Percentiles rank a stretch among this genome's conserved stretches.
Evolutionary conservation across 2,888 invertebrate species (phyloP).

Genomic region (Epinotia brunnichana): DNA sequence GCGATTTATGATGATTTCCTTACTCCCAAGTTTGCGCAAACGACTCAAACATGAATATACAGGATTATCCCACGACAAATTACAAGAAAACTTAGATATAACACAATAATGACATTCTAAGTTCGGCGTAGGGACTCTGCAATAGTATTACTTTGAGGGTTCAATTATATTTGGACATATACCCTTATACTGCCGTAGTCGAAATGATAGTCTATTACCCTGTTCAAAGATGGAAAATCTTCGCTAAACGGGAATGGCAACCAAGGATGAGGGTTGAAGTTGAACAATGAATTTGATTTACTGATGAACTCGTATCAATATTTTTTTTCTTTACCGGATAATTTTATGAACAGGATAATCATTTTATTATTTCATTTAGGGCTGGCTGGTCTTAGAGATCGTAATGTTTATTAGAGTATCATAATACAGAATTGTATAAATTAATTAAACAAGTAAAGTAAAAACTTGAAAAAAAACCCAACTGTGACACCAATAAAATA

Average conservation of each 20-base stretch:
- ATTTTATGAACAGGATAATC: too few species aligned
- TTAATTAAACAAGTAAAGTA: too few species aligned
- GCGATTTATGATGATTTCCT: conserved; percentile 15
- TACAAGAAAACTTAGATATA: conserved; percentile 15
- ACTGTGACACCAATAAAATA: too few species aligned
- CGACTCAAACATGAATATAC: conserved; percentile 18
- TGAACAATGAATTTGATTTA: conserved; percentile 5
- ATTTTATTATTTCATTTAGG: too few species aligned
- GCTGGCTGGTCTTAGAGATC: background rate
- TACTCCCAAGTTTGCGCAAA: conserved; percentile 5
- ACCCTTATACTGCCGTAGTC: conserved; percentile 2
- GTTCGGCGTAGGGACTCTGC: conserved; percentile 1
- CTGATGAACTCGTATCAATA: background rate
- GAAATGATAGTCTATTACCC: background rate
- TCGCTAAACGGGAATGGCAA: too few species aligned
- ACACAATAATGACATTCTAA: conserved; percentile 25
- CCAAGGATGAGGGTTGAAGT: conserved; percentile 8
- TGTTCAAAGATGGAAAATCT: background rate
- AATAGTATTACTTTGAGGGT: conserved; percentile 6
- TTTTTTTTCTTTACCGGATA: background rate
- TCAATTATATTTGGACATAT: conserved; percentile 19
- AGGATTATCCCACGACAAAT: conserved; percentile 19
- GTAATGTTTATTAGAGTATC: background rate
- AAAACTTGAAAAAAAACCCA: too few species aligned
- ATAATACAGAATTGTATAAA: too few species aligned